Conservation (phyloP, 2,888 invertebrate genomes). For the Ashinkailepas kermadecensis region DNA sequence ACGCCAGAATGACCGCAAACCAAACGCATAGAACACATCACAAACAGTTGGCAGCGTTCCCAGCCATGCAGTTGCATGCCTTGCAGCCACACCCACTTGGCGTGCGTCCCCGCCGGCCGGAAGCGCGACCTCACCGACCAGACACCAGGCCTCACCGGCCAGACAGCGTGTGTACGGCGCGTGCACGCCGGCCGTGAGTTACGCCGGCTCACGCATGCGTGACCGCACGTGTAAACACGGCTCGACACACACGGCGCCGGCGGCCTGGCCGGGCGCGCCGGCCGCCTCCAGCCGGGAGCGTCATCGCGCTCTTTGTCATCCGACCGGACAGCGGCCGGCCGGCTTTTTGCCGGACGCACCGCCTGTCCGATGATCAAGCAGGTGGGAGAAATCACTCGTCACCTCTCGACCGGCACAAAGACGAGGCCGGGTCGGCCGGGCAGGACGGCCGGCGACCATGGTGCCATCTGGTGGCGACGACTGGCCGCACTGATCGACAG, state of each 20-base stretch:
- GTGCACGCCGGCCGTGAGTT: too few relatives aligned
- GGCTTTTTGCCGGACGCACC: neutral
- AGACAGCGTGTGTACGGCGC: too few relatives aligned
- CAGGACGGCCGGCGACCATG: neutral
- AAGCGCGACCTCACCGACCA: too few relatives aligned
- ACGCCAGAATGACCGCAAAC: too few relatives aligned
- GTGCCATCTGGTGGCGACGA: neutral
- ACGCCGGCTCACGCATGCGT: neutral
- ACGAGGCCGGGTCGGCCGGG: neutral
- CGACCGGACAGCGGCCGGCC: neutral
- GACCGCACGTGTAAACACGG: neutral
- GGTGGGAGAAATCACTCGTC: constrained; percentile 19
- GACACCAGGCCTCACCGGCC: too few relatives aligned
- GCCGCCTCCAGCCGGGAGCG: neutral
- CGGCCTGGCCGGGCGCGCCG: neutral
- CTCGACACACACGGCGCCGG: neutral
- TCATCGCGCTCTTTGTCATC: too few relatives aligned
- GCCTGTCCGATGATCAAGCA: neutral
- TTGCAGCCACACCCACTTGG: too few relatives aligned
- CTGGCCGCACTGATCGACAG: neutral
- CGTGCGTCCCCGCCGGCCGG: too few relatives aligned
- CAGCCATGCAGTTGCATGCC: too few relatives aligned
- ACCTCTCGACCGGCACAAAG: constrained; percentile 7
- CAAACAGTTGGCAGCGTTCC: too few relatives aligned
- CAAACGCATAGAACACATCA: too few relatives aligned